phyloP scores from a whole-genome alignment of 2,797 vertebrate species.

The Mallotus villosus region DNA sequence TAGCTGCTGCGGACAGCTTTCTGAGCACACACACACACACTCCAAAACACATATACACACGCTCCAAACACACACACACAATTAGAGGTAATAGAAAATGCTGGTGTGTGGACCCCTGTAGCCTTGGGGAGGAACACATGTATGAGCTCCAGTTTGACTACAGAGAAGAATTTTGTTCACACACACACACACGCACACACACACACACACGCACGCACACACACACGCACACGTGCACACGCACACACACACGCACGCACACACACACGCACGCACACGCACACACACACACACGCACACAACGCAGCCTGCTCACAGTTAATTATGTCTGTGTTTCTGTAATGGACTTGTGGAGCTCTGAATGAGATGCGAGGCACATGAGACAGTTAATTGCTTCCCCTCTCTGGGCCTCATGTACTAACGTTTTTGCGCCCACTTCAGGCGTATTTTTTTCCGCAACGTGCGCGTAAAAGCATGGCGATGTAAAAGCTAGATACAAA shows the following conservation, averaged over 20 bases:
- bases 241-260: background rate
- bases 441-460: too few relatives aligned
- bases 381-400: constrained; percentile 25
- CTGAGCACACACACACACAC: background rate
- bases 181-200: background rate
- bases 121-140: constrained; percentile 4
- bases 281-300: constrained; percentile 8
- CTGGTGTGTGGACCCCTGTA: background rate
- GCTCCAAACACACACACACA: constrained; percentile 7
- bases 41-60: too few relatives aligned
- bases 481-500: too few relatives aligned
- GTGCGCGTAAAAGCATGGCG: too few relatives aligned
- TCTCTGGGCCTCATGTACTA: too few relatives aligned
- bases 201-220: too few relatives aligned
- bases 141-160: background rate
- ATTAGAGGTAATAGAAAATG: too few relatives aligned
- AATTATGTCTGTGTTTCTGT: constrained; percentile 52
- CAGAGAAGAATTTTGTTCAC: background rate
- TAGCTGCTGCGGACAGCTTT: constrained; percentile 9
- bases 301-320: constrained; percentile 33
- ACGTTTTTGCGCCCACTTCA: too few relatives aligned
- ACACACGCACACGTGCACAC: background rate
- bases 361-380: constrained; percentile 16
- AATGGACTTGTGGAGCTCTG: constrained; percentile 48
- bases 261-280: background rate